phyloP scores from a whole-genome alignment of 1,140 invertebrate genomes.

The Cydia amplana region DNA sequence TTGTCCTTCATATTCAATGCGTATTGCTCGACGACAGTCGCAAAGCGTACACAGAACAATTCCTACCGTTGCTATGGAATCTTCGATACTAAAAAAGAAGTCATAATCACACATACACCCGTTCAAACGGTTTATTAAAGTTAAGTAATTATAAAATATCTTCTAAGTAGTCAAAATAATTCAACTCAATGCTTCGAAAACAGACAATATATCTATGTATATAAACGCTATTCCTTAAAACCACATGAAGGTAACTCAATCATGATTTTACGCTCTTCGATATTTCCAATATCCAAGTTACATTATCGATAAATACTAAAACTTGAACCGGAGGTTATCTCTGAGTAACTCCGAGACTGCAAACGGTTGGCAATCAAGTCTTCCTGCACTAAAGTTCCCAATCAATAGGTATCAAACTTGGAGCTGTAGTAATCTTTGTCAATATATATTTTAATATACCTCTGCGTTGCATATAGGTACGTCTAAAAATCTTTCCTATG shows the following conservation, averaged over 20 bases:
- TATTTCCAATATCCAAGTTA: background rate
- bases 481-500: too few relatives aligned
- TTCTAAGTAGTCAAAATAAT: too few relatives aligned
- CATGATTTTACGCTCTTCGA: background rate
- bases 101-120: too few relatives aligned
- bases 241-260: background rate
- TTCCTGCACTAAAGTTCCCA: slow-evolving; percentile 1
- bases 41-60: background rate
- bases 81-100: too few relatives aligned
- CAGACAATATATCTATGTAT: too few relatives aligned
- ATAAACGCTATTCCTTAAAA: background rate
- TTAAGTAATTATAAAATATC: too few relatives aligned
- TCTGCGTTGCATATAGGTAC: too few relatives aligned
- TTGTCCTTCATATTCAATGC: background rate
- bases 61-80: background rate
- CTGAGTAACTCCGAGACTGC: background rate
- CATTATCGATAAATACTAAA: background rate
- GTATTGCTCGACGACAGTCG: background rate
- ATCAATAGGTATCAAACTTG: background rate
- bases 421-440: background rate
- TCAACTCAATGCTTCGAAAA: too few relatives aligned
- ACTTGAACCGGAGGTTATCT: background rate
- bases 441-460: too few relatives aligned
- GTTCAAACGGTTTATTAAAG: too few relatives aligned
- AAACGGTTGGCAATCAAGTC: background rate